phyloP scores from a whole-genome alignment of 1,140 invertebrate species.

The Calycopis cecrops region DNA sequence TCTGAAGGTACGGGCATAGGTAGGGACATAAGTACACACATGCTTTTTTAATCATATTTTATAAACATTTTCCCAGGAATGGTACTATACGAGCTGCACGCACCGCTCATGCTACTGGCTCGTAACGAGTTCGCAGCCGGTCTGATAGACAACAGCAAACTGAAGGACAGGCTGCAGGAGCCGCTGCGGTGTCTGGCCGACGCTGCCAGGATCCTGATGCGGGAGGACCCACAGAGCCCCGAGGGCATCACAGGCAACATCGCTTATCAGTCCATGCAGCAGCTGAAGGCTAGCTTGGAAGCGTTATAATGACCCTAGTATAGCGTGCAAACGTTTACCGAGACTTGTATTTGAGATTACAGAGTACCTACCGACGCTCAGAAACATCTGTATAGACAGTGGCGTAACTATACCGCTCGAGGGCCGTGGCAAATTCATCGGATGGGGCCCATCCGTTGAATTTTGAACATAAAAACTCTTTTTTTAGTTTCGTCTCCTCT shows the following conservation, averaged over 20 bases:
- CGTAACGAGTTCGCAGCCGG: conserved; percentile 78
- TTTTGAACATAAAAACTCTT: too few species aligned
- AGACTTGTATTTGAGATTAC: too few species aligned
- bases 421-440: too few species aligned
- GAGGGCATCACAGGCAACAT: conserved; percentile 82
- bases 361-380: too few species aligned
- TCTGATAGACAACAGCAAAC: conserved; percentile 75
- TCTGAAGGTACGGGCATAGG: too few species aligned
- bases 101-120: conserved; percentile 82
- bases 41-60: too few species aligned
- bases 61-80: conserved; percentile 74
- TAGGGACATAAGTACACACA: too few species aligned
- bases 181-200: conserved; percentile 77
- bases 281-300: conserved; percentile 80
- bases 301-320: conserved; percentile 31
- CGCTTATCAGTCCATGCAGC: conserved; percentile 77
- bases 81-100: conserved; percentile 86
- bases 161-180: conserved; percentile 80
- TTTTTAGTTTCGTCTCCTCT: too few species aligned
- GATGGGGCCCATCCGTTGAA: too few species aligned
- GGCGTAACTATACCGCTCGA: too few species aligned
- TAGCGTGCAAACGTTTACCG: too few species aligned
- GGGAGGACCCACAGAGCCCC: conserved; percentile 80
- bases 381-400: too few species aligned
- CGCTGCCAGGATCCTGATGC: conserved; percentile 78